Evolutionary conservation across 2,113 vertebrate species (phyloP), one percentile per base, ranked within the genome.

Genomic region (Morone chrysops): DNA sequence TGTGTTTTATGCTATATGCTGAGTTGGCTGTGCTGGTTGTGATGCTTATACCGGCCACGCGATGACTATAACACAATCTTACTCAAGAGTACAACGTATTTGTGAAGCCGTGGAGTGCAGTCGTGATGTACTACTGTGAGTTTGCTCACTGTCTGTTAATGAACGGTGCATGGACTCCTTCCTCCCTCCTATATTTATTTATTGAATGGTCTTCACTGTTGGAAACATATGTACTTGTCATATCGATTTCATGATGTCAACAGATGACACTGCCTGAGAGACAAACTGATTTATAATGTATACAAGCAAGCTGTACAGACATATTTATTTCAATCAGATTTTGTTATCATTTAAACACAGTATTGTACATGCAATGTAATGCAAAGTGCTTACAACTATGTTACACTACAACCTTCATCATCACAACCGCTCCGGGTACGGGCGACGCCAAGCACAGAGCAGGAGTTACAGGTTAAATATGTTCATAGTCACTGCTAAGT

Each of bases 281-380:
- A 75, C 16, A 59, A 87, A 70, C 6, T 22, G 63, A 84, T 59
- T n/a, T 77, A 82, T 75, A 36, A 80, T 70, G 20, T 66, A 43
- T 25, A 20, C 47, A 87, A 81, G 67, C 56, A 72, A 75, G 25
- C 68, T 56, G 8, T 70, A 72, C 17, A 82, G 87, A 81, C 16
- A 56, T 47, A 54, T 90, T 94, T 87, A 89, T 93, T 92, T 43
- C 5, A 47, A 77, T 83, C 22, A 81, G 31, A 31, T 31, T 31
- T 31, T 2, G 70, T 68, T 47, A 84, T 82, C 60, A 83, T 66
- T 45, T 78, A 67, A 76, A 6, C 16, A 63, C 20, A 61, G 17
- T 66, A 63, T 70, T 70, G 54, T 74, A 82, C 86, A 91, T 81
- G n/a, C 82, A 71, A 62, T 45, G 51, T 71, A 31, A 82, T 45